Evolutionary conservation across 2,113 vertebrate species (phyloP).

Genomic region (Axis porcinus): DNA sequence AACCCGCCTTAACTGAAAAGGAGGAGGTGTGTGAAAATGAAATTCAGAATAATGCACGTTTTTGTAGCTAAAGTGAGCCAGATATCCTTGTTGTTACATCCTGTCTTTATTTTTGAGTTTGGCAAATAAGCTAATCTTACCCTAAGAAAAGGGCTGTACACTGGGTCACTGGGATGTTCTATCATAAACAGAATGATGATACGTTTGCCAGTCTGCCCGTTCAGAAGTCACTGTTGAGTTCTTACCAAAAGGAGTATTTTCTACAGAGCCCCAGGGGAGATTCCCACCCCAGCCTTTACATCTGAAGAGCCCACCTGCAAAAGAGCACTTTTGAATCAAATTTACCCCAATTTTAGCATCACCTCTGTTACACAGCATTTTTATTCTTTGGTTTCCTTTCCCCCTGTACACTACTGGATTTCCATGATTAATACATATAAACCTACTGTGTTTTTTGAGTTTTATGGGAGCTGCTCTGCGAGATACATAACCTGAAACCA

Average conservation of each 20-base stretch:
- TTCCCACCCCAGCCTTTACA: neutral
- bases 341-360: neutral
- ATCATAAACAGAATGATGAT: neutral
- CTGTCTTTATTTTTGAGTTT: neutral
- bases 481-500: neutral
- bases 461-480: neutral
- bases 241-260: neutral
- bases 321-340: neutral
- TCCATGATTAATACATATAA: neutral
- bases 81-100: neutral
- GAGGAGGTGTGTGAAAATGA: neutral
- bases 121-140: neutral
- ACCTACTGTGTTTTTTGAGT: neutral
- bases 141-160: neutral
- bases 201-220: neutral
- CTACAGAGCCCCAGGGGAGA: rapidly evolving
- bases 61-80: neutral
- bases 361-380: neutral
- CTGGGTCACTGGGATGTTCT: neutral
- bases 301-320: neutral
- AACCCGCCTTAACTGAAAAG: neutral
- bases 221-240: neutral
- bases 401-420: neutral
- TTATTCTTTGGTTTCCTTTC: neutral
- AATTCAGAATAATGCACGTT: neutral